These are phyloP conservation scores for Drosophila willistoni DNA, from an alignment of 1,140 invertebrate genomes.

Conservation along the genomic window DNA sequence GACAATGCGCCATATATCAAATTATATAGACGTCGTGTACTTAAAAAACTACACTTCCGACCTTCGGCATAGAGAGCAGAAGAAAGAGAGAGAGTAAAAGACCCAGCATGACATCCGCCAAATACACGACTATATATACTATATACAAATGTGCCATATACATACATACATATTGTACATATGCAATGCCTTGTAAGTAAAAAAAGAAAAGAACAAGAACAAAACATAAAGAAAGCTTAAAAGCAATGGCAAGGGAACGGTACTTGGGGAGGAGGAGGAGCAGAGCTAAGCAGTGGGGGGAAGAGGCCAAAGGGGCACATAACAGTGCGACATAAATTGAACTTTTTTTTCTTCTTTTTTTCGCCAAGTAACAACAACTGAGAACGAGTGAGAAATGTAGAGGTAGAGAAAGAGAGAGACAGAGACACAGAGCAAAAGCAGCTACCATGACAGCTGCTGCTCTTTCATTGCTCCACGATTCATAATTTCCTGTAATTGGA, in stretches of 20 bases:
- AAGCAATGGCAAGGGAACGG: slow-evolving; percentile 44
- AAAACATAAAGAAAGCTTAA: slow-evolving; percentile 66
- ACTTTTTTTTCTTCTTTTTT: slow-evolving; percentile 59
- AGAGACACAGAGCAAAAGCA: slow-evolving; percentile 3
- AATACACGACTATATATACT: slow-evolving; percentile 47
- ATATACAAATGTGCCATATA: slow-evolving; percentile 30
- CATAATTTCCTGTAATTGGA: slow-evolving; percentile 78
- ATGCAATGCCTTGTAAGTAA: slow-evolving; percentile 69
- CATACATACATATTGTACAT: slow-evolving; percentile 32
- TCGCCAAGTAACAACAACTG: slow-evolving; percentile 25
- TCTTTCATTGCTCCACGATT: slow-evolving; percentile 53
- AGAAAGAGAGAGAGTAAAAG: slow-evolving; percentile 31
- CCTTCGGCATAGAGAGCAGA: slow-evolving; percentile 43
- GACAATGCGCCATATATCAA: slow-evolving; percentile 78
- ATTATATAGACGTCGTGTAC: slow-evolving; percentile 77
- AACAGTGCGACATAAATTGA: slow-evolving; percentile 75
- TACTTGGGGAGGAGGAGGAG: neutral
- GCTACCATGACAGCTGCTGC: slow-evolving; percentile 25
- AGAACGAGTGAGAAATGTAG: neutral
- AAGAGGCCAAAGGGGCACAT: slow-evolving; percentile 26
- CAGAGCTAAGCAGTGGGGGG: neutral
- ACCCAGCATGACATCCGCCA: slow-evolving; percentile 76
- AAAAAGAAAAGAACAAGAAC: slow-evolving; percentile 56
- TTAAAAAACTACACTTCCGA: slow-evolving; percentile 80
- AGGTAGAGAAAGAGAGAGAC: neutral